Percentiles rank a stretch among this genome's conserved stretches.
phyloP scores from a whole-genome alignment of 1,140 invertebrate genomes.

The Diprion similis region DNA sequence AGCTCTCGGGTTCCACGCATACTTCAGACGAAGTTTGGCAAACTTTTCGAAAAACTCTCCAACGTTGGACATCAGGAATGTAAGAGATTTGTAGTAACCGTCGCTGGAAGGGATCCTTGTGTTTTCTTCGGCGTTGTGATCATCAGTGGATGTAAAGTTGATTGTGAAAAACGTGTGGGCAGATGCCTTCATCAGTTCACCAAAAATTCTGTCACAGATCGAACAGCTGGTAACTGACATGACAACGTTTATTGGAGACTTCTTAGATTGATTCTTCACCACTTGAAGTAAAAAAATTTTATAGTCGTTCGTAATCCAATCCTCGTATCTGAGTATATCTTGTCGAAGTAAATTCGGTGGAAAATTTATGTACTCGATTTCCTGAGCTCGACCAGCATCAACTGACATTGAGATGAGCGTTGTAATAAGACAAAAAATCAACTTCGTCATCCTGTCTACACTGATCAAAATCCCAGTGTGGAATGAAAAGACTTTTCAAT shows the following conservation, averaged over 20 bases:
- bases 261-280: not conserved
- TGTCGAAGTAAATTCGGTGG: too few species aligned
- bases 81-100: not conserved
- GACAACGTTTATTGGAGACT: not conserved
- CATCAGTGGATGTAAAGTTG: not conserved
- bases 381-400: too few species aligned
- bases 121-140: not conserved
- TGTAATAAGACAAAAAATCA: too few species aligned
- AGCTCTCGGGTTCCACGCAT: conserved; percentile 6
- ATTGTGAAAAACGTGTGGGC: not conserved
- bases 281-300: not conserved
- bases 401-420: too few species aligned
- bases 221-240: not conserved
- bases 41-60: not conserved
- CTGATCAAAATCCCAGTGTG: too few species aligned
- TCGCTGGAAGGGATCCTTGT: not conserved
- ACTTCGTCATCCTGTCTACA: too few species aligned
- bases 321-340: too few species aligned
- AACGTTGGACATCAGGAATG: not conserved
- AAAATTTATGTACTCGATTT: too few species aligned
- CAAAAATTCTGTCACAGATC: not conserved
- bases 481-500: too few species aligned
- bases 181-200: not conserved
- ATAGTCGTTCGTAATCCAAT: not conserved
- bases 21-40: not conserved